Base-by-base conservation (phyloP, 2,888 invertebrate species). In the Eudemis profundana region DNA sequence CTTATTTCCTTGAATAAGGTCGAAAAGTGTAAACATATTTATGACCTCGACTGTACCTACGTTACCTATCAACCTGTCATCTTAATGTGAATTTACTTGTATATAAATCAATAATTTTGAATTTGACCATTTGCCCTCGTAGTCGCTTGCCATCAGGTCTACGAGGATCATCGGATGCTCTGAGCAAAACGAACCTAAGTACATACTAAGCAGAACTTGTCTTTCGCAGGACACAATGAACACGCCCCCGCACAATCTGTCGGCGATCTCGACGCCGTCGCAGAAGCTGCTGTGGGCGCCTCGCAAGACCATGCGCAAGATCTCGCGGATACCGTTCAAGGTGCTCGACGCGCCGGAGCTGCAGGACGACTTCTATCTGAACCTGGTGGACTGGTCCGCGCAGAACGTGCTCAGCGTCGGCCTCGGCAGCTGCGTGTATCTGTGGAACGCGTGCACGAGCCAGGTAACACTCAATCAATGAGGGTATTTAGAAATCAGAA, bases 361-460 rank as follows among this genome's bases (percentile, higher is more conserved):
- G 63, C 98, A 99, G 90, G 99, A 99, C 89, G 99, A 99, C 91
- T 99, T 99, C 93, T 99, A 99, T 86, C 91, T 99, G 73, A 99
- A 99, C 90, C 94, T 99, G 69, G 99, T 99, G 36, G 99, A 99
- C 87, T 99, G 99, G 99, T 99, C 99, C 4, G 97, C 98, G 57
- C 98, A 98, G 89, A 99, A 99, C 88, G 98, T 99, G 36, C 95
- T 99, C 68, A 98, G 98, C 83, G 99, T 99, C 2, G 99, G 99
- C 0, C 93, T 99, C 17, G 98, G 98, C 33, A 98, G 98, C 78
- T 99, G 99, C 85, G 99, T 99, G 0, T 99, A 99, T 86, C 92
- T 99, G 67, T 99, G 99, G 99, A 99, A 98, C 78, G 99, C 99
- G 8, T 98, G 98, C 83, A 99, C 99, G 68, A 98, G 98, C 86